Base-by-base conservation (phyloP, 2,888 invertebrate genomes). In the Cactoblastis cactorum region DNA sequence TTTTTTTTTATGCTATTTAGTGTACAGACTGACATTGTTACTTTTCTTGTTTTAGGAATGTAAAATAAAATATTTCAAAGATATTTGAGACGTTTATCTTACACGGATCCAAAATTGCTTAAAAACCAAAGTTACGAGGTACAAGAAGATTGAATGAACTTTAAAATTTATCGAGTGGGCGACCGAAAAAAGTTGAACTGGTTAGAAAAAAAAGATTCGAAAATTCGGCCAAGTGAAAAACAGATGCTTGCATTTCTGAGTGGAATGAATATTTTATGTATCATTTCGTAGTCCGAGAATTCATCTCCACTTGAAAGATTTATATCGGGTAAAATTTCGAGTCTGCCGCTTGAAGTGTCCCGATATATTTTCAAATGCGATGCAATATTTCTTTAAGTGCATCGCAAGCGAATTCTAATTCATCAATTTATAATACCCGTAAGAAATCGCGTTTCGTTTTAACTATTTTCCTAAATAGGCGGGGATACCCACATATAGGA, bases 281-380 rank as follows among this genome's bases (percentile, higher is more conserved):
- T 81, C 83, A 86, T 83, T 81, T 84, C 80, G 78, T 71, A 81
- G 81, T 77, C 74, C 71, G 67, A 72, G 68, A 79, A 86, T 87
- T 83, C 83, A 83, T 83, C 79, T 82, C 70, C 73, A 75, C 77
- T 80, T 73, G 80, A 83, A 83, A 83, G 86, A 87, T 88, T 86
- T 87, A 85, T 84, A 76, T 77, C 80, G 74, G 69, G 63, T 63
- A 67, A 80, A 83, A 84, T 84, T 75, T 83, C 66, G 73, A 78
- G 80, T 79, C 78, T 80, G 80, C 78, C 64, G 73, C 66, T 76
- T 72, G 74, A 72, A 79, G 72, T 67, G 71, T 68, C 57, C 60
- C 62, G 69, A 76, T 70, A 69, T 74, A 72, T 74, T 67, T 66
- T 55, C 55, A 56, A 61, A 65, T 65, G 62, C 62, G 63, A 54